Conservation (phyloP, 2,113 vertebrate genomes). For the Philantomba maxwellii region DNA sequence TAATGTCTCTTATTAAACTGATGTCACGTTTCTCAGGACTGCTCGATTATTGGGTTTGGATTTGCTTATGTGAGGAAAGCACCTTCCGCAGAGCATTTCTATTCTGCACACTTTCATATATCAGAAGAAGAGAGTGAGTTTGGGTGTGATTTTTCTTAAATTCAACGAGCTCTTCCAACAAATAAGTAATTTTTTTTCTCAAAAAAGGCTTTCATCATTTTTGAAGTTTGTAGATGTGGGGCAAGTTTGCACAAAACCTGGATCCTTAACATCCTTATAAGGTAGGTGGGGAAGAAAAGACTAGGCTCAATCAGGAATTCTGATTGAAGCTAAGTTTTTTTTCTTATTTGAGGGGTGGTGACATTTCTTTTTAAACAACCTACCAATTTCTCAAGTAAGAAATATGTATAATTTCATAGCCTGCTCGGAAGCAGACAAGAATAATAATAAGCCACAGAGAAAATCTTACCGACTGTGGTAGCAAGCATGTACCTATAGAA, state of each 20-base stretch:
- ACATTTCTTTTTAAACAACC: conserved; percentile 18
- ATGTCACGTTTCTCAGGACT: not conserved
- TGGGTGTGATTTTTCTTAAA: not conserved
- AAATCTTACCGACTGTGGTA: not conserved
- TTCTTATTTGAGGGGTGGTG: fast-evolving
- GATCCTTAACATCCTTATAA: not conserved
- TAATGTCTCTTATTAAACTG: not conserved
- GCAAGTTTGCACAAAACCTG: not conserved
- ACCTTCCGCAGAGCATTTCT: not conserved
- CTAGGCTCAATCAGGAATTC: not conserved
- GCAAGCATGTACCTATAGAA: fast-evolving
- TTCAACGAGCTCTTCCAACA: not conserved
- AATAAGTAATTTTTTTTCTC: not conserved
- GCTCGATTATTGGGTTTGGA: not conserved
- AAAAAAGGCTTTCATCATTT: not conserved
- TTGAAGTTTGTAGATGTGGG: not conserved
- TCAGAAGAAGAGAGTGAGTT: not conserved
- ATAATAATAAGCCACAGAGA: not conserved
- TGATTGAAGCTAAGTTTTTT: not conserved
- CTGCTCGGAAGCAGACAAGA: not conserved
- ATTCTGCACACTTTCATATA: not conserved
- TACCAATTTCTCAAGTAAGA: conserved; percentile 12
- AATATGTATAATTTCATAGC: conserved; percentile 16
- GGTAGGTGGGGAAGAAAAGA: conserved; percentile 25
- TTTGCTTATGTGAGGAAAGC: not conserved